Percentiles rank a stretch among this genome's conserved stretches.
phyloP scores from a whole-genome alignment of 2,797 vertebrate species.

The Ptychobarbus kaznakovi region DNA sequence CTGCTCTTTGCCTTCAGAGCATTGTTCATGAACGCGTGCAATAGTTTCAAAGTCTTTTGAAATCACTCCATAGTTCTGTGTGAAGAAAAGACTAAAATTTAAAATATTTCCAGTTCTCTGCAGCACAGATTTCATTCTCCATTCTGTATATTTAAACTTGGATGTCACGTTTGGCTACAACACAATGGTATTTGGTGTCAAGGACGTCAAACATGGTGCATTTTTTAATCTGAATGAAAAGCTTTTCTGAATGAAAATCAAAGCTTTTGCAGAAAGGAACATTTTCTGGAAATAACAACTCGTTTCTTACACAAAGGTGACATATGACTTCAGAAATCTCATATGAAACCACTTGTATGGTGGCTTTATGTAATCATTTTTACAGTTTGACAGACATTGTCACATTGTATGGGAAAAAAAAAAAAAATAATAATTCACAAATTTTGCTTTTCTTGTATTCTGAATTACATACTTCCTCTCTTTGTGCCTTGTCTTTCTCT shows the following conservation, averaged over 20 bases:
- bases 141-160: neutral
- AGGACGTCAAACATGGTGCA: neutral
- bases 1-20: neutral
- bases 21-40: neutral
- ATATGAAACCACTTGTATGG: neutral
- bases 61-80: neutral
- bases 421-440: neutral
- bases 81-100: neutral
- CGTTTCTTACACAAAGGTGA: neutral
- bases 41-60: neutral
- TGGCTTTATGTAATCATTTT: neutral
- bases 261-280: neutral
- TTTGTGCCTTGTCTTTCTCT: neutral
- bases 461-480: neutral
- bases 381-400: neutral
- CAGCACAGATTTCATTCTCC: neutral
- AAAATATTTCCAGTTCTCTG: neutral
- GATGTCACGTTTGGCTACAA: neutral
- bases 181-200: conserved; percentile 1
- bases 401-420: neutral
- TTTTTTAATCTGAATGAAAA: neutral
- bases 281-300: neutral
- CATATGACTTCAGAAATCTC: neutral
- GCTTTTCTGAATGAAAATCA: too few species aligned
- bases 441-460: neutral